Evolutionary conservation across 2,888 invertebrate species (phyloP).

Genomic region (Ophion ventricosus): DNA sequence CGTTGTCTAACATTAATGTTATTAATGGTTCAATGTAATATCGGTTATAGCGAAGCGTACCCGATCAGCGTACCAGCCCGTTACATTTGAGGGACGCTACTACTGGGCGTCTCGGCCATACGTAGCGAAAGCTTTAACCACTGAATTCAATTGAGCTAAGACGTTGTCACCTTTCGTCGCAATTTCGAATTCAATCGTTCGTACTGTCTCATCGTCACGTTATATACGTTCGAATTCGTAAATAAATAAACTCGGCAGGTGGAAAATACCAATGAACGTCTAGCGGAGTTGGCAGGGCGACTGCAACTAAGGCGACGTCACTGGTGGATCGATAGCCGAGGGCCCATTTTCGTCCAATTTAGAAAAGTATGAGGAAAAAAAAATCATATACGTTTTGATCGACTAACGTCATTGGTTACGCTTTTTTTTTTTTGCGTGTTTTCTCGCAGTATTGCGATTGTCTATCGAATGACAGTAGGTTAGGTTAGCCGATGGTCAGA

Average conservation of each 20-base stretch:
- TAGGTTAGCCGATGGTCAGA: not conserved
- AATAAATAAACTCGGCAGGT: not conserved
- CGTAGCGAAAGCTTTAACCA: too few species aligned
- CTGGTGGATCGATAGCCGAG: constrained; percentile 9
- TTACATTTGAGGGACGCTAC: constrained; percentile 69
- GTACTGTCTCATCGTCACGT: not conserved
- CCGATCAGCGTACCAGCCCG: constrained; percentile 67
- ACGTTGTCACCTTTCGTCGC: not conserved
- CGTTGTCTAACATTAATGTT: constrained; percentile 45
- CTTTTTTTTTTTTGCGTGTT: not conserved
- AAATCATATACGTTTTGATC: not conserved
- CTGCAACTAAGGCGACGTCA: not conserved
- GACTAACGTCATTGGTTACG: not conserved
- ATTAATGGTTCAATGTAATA: constrained; percentile 26
- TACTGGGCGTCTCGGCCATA: constrained; percentile 61
- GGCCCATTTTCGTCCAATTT: not conserved
- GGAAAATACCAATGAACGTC: too few species aligned
- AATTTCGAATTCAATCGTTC: not conserved
- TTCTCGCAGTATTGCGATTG: not conserved
- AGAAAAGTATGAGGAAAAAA: not conserved
- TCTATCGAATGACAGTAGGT: not conserved
- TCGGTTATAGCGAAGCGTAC: constrained; percentile 67
- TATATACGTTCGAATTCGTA: not conserved
- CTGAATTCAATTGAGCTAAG: too few species aligned
- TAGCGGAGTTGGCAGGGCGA: not conserved